Evolutionary conservation across 2,113 vertebrate species (phyloP).

Genomic region (Polypterus senegalus): DNA sequence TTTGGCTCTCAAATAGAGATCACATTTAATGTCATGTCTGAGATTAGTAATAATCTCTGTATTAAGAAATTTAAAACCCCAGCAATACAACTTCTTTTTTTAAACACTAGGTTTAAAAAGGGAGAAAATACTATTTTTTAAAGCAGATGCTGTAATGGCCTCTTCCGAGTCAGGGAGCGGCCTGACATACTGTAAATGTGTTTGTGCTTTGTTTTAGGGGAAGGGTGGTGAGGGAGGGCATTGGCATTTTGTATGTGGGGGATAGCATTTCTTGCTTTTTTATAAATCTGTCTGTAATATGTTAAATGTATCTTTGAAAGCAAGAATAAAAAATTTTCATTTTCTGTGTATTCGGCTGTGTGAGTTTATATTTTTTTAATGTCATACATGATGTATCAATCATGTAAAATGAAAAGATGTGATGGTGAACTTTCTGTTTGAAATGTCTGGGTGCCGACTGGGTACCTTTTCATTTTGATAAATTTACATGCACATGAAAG

Average conservation of each 20-base stretch:
- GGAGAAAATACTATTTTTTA: conserved; percentile 26
- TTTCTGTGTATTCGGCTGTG: conserved; percentile 19
- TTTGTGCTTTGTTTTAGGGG: conserved; percentile 27
- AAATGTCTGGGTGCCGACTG: too few relatives aligned
- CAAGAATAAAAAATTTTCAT: conserved; percentile 44
- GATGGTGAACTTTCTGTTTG: too few relatives aligned
- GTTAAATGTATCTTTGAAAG: conserved; percentile 52
- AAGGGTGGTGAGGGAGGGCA: conserved; percentile 15
- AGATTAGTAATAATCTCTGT: too few relatives aligned
- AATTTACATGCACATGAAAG: too few relatives aligned
- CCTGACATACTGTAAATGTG: conserved; percentile 32
- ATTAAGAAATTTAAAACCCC: conserved; percentile 27
- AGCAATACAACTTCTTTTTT: conserved; percentile 37
- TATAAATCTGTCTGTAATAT: conserved; percentile 56
- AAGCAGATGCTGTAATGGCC: conserved; percentile 27
- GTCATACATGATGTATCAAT: too few relatives aligned
- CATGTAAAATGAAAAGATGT: too few relatives aligned
- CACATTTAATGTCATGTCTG: too few relatives aligned
- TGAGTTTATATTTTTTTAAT: not conserved
- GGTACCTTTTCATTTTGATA: too few relatives aligned
- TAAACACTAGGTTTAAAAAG: conserved; percentile 12
- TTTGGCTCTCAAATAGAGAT: too few relatives aligned
- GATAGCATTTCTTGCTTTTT: conserved; percentile 40
- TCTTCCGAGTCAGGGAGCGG: conserved; percentile 27
- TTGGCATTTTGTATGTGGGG: conserved; percentile 42